Evolutionary conservation across 2,888 invertebrate species (phyloP), one percentile per base, ranked within the genome.

Genomic region (Erebia ligea): DNA sequence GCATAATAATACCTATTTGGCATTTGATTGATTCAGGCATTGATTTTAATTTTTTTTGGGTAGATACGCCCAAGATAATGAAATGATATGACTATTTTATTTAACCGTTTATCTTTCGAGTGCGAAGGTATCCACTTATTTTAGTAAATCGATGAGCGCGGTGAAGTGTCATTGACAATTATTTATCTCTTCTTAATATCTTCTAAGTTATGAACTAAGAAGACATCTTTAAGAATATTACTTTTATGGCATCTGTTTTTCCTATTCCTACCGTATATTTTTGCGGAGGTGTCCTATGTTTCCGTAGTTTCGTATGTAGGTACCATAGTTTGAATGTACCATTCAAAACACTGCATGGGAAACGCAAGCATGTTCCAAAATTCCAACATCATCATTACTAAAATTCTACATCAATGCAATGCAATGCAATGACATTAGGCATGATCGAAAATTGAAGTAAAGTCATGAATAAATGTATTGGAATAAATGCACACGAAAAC

Each of bases 61-160:
- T 61, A 45, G 10, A 61, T 40, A 21, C 6, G 15, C 15, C n/a
- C 11, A 61, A 61, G 61, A 61, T 61, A 61, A 45, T 61, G 42
- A 61, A 42, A 61, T 61, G 10, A 61, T 42, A 57, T 9, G n/a
- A 34, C 56, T 73, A 70, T 62, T 62, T 68, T 72, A 72, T 64
- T 72, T 71, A 42, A 45, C 9, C 25, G 59, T 71, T 71, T 70
- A 70, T 70, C 70, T 67, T 67, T 69, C 61, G 59, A 72, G 72
- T 70, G 65, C 40, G 21, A 21, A 52, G 13, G 50, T 68, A 52
- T 61, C 54, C 61, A 68, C 45, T 25, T 54, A 68, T n/a, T 54
- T 61, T 40, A 17, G 64, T 42, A 19, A 40, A 65, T 65, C 40
- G 40, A 40, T 40, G 65, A 40, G 17, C 3, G 34, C 34, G 15